Evolutionary conservation across 2,113 vertebrate genomes (phyloP).

Genomic region (Enhydra lutris): DNA sequence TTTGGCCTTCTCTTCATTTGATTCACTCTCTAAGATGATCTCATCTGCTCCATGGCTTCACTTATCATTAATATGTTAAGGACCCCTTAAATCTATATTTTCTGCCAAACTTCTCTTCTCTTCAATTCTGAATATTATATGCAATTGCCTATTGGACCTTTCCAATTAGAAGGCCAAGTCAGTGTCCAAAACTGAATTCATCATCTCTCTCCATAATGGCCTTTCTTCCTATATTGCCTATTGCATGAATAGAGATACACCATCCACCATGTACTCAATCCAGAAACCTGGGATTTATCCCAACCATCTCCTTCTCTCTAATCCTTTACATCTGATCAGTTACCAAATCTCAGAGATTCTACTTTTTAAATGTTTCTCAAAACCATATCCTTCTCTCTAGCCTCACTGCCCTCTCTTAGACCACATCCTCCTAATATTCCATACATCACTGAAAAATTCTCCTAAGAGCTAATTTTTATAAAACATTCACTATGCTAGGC

Average conservation of each 20-base stretch:
- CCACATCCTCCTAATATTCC: not conserved
- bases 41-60: not conserved
- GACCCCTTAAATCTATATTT: not conserved
- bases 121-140: not conserved
- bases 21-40: not conserved
- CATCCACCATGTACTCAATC: not conserved
- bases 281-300: not conserved
- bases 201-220: not conserved
- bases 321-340: not conserved
- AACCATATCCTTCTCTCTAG: not conserved
- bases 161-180: not conserved
- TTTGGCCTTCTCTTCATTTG: conserved; percentile 1
- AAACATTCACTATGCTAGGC: fast-evolving
- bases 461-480: not conserved
- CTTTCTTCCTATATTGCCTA: not conserved
- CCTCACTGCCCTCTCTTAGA: not conserved
- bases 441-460: not conserved
- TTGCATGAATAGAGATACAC: not conserved
- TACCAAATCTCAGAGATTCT: not conserved
- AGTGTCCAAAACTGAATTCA: not conserved
- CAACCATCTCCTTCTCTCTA: not conserved
- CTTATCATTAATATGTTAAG: not conserved
- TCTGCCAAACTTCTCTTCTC: not conserved
- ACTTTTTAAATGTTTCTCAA: not conserved
- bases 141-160: not conserved